Evolutionary conservation across 2,888 invertebrate genomes (phyloP), one percentile per base, ranked within the genome.

Genomic region (Synanthedon tipuliformis): DNA sequence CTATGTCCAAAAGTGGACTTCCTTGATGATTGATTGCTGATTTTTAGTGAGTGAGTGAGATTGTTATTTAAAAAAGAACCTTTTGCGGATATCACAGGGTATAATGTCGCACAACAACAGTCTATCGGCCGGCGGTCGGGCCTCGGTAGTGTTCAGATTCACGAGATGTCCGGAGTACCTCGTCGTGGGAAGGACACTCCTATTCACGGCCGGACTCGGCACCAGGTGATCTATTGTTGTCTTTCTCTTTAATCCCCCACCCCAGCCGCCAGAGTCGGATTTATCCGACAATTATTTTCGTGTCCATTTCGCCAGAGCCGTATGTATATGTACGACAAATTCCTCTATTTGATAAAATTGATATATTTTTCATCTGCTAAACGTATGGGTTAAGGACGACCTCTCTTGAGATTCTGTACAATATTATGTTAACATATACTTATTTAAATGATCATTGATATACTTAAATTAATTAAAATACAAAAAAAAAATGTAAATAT

Each of bases 91-190:
- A 57, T 62, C 66, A 4, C 79, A 89, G 79, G 89, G 89, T 41
- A 92, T 92, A 57, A 88, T 91, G 72, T 90, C 91, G 0, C 81
- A 89, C 0, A 81, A 89, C 65, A 90, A 91, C 52, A 88, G 93
- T 55, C 90, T 90, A 1, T 78, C 94, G 41, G 95, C 95, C 0
- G 96, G 97, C 61, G 94, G 96, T 66, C 90, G 91, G 5, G 96
- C 95, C 0, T 92, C 94, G 0, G 96, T 97, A 0, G 83, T 95
- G 66, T 97, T 98, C 82, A 90, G 94, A 55, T 97, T 98, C 78
- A 91, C 94, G 54, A 90, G 94, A 50, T 93, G 95, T 71, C 97
- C 98, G 0, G 98, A 98, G 77, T 95, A 94, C 79, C 90, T 98
- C 11, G 74, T 77, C 4, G 41, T 64, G 0, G 81, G 78, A 0